A percentile compares a stretch with the other conserved stretches of the same genome.
Conservation (phyloP, 2,888 invertebrate species). For the Dinocampus coccinellae region DNA sequence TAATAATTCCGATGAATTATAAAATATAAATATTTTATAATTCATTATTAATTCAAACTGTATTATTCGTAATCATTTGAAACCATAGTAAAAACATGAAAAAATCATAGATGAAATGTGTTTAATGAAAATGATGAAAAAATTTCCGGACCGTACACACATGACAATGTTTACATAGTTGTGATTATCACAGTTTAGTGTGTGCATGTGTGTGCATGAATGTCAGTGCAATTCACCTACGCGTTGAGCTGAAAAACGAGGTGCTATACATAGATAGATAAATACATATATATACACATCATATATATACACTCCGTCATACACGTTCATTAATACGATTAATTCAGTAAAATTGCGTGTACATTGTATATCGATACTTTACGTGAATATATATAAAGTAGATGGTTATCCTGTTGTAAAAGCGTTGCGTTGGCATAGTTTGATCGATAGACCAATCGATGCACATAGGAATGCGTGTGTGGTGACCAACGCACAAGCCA, state of each 20-base stretch:
- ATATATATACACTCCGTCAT: not conserved
- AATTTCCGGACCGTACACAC: not conserved
- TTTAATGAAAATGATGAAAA: not conserved
- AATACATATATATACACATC: no score
- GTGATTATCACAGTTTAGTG: not conserved
- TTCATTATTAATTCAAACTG: not conserved
- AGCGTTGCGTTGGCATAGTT: not conserved
- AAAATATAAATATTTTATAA: not conserved
- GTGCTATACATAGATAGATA: no score
- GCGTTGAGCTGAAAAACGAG: conserved; percentile 20
- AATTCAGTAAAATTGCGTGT: conserved; percentile 29
- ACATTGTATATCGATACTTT: not conserved
- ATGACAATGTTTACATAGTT: conserved; percentile 14
- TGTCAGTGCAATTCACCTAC: not conserved
- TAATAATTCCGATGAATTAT: not conserved
- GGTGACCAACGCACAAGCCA: conserved; percentile 21
- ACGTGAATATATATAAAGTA: not conserved
- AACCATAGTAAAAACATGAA: not conserved
- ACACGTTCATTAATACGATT: conserved; percentile 33
- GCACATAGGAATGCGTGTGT: conserved; percentile 9
- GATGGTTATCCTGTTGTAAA: not conserved
- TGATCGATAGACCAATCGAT: conserved; percentile 37
- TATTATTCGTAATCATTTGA: not conserved
- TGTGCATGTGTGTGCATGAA: not conserved
- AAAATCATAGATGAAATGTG: conserved; percentile 23